Evolutionary conservation across 2,113 vertebrate genomes (phyloP).

Genomic region (Caranx melampygus): DNA sequence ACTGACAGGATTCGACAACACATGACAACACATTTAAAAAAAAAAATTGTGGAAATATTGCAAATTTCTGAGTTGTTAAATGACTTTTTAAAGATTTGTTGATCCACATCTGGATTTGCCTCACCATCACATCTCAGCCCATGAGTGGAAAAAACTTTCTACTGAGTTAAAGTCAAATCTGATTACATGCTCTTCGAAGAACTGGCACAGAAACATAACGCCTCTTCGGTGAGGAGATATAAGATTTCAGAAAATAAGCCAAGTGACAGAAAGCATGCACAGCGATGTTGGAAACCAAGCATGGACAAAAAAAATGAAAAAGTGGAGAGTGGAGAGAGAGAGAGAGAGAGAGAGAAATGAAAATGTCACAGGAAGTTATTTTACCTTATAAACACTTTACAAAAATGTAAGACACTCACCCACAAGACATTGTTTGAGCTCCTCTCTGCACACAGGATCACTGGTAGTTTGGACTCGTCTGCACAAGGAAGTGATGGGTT

Average conservation of each 20-base stretch:
- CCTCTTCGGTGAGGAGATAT: no score
- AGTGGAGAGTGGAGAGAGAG: neutral
- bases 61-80: neutral
- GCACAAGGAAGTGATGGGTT: neutral
- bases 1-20: no score
- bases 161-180: neutral
- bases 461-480: neutral
- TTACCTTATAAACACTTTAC: neutral
- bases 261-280: neutral
- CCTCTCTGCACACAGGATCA: neutral
- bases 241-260: neutral
- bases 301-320: neutral
- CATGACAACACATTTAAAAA: no score
- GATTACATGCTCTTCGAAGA: neutral
- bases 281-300: neutral
- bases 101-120: neutral
- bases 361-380: neutral
- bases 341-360: neutral
- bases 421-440: conserved; percentile 47
- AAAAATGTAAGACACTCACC: conserved; percentile 58
- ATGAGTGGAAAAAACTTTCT: neutral
- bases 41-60: no score
- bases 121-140: neutral
- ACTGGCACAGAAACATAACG: neutral
- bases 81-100: neutral